Conservation (phyloP, 2,888 invertebrate species). For the Ochlodes sylvanus region DNA sequence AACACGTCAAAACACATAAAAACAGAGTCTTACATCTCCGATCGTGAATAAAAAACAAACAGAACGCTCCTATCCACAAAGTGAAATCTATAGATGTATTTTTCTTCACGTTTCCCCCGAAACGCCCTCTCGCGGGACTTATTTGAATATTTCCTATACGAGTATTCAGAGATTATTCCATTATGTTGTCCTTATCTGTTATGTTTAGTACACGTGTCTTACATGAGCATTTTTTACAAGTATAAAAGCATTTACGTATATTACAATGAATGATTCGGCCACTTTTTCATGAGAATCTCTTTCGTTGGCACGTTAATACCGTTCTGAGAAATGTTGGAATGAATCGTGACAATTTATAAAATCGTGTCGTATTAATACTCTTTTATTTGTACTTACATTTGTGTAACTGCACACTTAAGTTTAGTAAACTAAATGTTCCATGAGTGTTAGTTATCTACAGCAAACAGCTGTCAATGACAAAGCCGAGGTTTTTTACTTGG, state of each 20-base stretch:
- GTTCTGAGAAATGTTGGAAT: neutral
- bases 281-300: conserved; percentile 26
- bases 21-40: neutral
- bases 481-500: no score
- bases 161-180: conserved; percentile 26
- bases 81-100: conserved; percentile 26
- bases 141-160: conserved; percentile 30
- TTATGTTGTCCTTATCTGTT: conserved; percentile 34
- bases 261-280: conserved; percentile 30
- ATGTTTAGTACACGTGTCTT: conserved; percentile 29
- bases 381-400: neutral
- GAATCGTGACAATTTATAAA: neutral
- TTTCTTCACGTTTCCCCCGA: conserved; percentile 12
- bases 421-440: no score
- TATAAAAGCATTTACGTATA: conserved; percentile 32
- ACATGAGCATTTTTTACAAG: conserved; percentile 30
- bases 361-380: neutral
- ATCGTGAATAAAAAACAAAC: conserved; percentile 2
- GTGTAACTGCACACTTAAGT: no score
- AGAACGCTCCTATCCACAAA: conserved; percentile 12
- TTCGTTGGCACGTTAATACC: neutral
- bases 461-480: no score
- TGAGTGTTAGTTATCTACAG: no score
- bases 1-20: conserved; percentile 10
- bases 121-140: conserved; percentile 15